Conservation (phyloP, 2,888 invertebrate species). For the Dryobotodes eremita region DNA sequence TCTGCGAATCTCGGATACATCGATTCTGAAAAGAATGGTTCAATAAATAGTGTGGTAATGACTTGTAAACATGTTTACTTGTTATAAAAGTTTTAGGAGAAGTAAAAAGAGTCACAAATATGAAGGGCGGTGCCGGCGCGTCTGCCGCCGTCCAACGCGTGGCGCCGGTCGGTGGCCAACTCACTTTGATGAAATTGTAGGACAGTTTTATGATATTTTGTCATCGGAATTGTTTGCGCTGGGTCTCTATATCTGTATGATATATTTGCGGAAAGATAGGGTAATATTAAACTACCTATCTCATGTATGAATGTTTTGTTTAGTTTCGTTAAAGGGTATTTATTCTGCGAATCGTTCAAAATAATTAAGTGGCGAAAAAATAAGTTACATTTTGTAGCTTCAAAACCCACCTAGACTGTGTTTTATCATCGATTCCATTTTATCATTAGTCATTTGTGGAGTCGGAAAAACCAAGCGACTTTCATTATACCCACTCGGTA, state of each 20-base stretch:
- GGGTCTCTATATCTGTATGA: constrained; percentile 21
- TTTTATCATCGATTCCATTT: not conserved
- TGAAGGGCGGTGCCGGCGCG: constrained; percentile 74
- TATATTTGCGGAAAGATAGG: constrained; percentile 10
- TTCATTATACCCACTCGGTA: constrained; percentile 18
- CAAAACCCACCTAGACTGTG: not conserved
- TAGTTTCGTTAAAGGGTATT: not conserved
- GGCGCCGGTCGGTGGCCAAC: constrained; percentile 63
- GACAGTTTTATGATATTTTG: constrained; percentile 60
- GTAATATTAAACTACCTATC: not conserved
- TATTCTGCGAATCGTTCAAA: constrained; percentile 3
- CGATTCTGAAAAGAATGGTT: constrained; percentile 89
- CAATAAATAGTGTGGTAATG: constrained; percentile 64
- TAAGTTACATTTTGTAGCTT: not conserved
- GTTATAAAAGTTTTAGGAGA: constrained; percentile 78
- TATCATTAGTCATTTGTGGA: constrained; percentile 7
- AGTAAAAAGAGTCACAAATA: constrained; percentile 77
- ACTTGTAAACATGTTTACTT: constrained; percentile 84
- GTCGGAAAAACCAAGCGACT: not conserved
- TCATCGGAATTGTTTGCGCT: constrained; percentile 26
- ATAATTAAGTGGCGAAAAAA: not conserved
- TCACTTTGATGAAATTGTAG: constrained; percentile 58
- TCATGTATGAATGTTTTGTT: not conserved
- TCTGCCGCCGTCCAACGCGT: constrained; percentile 66
- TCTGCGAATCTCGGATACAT: constrained; percentile 96